Evolutionary conservation across 2,113 vertebrate genomes (phyloP).

Genomic region (Oceanodroma tethys): DNA sequence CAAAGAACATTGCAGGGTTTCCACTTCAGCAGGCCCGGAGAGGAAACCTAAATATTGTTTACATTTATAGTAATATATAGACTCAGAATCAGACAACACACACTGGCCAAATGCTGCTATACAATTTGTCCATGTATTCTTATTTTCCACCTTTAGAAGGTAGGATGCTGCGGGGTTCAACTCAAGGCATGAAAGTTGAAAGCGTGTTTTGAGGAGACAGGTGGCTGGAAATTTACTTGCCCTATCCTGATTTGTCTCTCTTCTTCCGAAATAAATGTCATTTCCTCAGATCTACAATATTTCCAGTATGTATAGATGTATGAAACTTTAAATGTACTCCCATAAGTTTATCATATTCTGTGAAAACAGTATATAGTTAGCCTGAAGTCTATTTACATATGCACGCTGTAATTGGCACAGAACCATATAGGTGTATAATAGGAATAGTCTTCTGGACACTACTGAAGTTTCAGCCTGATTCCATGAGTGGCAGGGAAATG

Average conservation of each 20-base stretch:
- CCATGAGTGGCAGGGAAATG: background rate
- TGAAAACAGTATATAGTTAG: background rate
- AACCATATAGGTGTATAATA: background rate
- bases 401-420: background rate
- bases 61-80: background rate
- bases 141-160: background rate
- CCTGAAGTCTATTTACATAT: background rate
- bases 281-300: background rate
- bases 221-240: background rate
- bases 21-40: conserved; percentile 14
- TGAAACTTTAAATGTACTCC: background rate
- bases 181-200: background rate
- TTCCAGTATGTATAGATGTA: background rate
- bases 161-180: background rate
- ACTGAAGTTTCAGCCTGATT: background rate
- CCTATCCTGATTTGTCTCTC: background rate
- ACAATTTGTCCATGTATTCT: background rate
- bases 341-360: background rate
- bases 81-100: conserved; percentile 1
- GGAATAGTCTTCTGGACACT: background rate
- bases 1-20: conserved; percentile 45
- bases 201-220: background rate
- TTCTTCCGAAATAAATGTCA: background rate
- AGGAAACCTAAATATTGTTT: conserved; percentile 45
- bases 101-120: conserved; percentile 8